A percentile compares a stretch with the other conserved stretches of the same genome.
Evolutionary conservation across 64 coral and sea anemone species (phyloP).

Genomic region (Hydrozoanthus tunicans): DNA sequence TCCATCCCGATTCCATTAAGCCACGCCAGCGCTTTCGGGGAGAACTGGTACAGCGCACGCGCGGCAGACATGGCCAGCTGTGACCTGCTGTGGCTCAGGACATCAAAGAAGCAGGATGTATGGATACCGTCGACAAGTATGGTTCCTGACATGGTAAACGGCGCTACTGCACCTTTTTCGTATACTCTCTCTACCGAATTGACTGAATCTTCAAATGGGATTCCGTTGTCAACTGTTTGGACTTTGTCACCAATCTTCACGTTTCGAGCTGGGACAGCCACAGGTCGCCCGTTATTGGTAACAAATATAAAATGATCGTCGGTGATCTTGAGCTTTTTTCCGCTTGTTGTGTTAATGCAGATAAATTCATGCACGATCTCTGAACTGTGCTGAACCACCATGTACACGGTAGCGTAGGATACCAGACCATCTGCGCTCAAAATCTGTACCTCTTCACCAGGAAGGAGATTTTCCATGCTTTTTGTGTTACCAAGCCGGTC

Average conservation of each 20-base stretch:
- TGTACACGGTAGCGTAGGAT: background rate
- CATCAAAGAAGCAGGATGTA: conserved; percentile 21
- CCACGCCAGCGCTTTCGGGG: background rate
- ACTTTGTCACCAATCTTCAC: conserved; percentile 10
- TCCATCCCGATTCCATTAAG: conserved; percentile 1
- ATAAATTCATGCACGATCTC: background rate
- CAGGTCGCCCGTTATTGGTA: background rate
- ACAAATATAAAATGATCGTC: conserved; percentile 13
- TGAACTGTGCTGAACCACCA: background rate
- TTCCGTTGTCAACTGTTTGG: background rate
- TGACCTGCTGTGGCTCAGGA: conserved; percentile 7
- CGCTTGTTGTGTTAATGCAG: background rate
- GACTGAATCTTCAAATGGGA: conserved; percentile 9
- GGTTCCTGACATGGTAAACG: conserved; percentile 9
- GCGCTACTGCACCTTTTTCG: conserved; percentile 3
- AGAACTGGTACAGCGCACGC: background rate
- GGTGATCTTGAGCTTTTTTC: background rate
- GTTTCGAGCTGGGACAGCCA: background rate
- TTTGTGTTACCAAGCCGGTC: background rate
- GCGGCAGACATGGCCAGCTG: background rate
- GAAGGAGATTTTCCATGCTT: background rate
- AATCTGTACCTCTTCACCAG: conserved; percentile 9
- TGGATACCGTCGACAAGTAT: conserved; percentile 2
- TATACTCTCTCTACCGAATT: background rate
- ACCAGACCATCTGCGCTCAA: background rate